These are phyloP conservation scores for Corydoras sp. DNA, from an alignment of 2,113 vertebrate genomes.

Conservation along the genomic window DNA sequence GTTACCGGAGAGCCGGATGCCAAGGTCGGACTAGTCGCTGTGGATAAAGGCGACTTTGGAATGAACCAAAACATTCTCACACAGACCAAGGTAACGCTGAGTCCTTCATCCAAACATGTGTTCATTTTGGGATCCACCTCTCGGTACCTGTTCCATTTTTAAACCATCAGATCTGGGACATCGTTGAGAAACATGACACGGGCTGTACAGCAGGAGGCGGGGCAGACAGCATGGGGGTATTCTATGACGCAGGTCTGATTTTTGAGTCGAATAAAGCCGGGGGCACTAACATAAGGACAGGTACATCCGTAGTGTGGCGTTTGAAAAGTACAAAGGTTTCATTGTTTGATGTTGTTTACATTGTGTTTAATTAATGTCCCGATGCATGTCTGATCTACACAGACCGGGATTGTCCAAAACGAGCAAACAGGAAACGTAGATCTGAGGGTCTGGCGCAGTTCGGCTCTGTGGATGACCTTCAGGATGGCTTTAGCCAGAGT, in stretches of 20 bases:
- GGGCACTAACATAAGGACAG: slow-evolving; percentile 48
- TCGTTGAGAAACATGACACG: slow-evolving; percentile 56
- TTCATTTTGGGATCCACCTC: not conserved
- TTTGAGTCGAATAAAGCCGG: slow-evolving; percentile 48
- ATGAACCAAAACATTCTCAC: slow-evolving; percentile 60
- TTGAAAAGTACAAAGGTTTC: not conserved
- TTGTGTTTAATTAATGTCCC: not conserved
- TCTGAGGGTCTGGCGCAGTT: slow-evolving; percentile 45
- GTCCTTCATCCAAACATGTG: not conserved
- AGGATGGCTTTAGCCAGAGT: not conserved
- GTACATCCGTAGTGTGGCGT: slow-evolving; percentile 23
- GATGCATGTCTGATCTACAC: not conserved
- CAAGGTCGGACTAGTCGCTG: slow-evolving; percentile 57
- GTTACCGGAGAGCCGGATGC: slow-evolving; percentile 60
- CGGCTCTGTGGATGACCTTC: not conserved
- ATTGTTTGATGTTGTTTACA: not conserved
- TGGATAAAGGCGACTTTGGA: slow-evolving; percentile 60
- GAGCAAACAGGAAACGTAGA: slow-evolving; percentile 31
- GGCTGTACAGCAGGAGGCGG: slow-evolving; percentile 62
- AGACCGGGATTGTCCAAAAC: slow-evolving; percentile 37
- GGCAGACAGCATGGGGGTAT: slow-evolving; percentile 53
- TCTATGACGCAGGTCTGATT: slow-evolving; percentile 61
- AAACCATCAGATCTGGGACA: slow-evolving; percentile 56
- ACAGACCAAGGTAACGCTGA: slow-evolving; percentile 54
- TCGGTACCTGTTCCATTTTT: not conserved